Base-by-base conservation (phyloP, 2,113 vertebrate genomes). In the Coturnix japonica region DNA sequence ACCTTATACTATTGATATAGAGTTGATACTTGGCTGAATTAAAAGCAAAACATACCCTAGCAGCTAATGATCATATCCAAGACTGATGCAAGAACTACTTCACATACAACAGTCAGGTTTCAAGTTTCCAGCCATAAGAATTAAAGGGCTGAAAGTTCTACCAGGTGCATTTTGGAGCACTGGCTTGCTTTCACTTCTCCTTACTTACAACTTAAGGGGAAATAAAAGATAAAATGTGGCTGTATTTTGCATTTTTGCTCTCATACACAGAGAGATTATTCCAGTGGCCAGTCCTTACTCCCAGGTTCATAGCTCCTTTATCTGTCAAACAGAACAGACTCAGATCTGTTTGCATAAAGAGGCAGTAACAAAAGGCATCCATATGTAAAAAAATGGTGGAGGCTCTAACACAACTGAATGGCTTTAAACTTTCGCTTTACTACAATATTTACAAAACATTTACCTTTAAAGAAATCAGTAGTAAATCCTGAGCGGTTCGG, bases 401-500 rank as follows among this genome's bases (percentile, higher is more conserved):
- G 17, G 7, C 79, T 87, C 67, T 64, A 63, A 71, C 66, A 93
- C 30, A 91, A 84, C 2, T 1, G 35, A 95, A 81, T 35, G 37
- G 18, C 51, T 89, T 79, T 63, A 43, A 69, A 76, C 35, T n/a
- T 89, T 28, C 18, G 4, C 0, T 73, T 82, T 79, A 51, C 2
- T 2, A 5, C 84, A 60, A 56, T 63, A 70, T 89, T 60, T 89
- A 69, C 70, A 69, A 41, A 78, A 75, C 44, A 51, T 79, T 79
- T 95, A 39, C 53, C 71, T 85, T 57, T n/a, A 76, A 49, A 60
- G 79, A 41, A 73, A 89, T 76, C 71, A 87, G 61, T 60, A 82
- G 37, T 39, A 22, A 91, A 26, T 79, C 77, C 26, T 85, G 49
- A 71, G 54, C 47, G 28, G 39, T 56, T 67, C 63, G 56, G 51